Evolutionary conservation across 2,113 vertebrate species (phyloP).

Genomic region (Nesoenas mayeri): DNA sequence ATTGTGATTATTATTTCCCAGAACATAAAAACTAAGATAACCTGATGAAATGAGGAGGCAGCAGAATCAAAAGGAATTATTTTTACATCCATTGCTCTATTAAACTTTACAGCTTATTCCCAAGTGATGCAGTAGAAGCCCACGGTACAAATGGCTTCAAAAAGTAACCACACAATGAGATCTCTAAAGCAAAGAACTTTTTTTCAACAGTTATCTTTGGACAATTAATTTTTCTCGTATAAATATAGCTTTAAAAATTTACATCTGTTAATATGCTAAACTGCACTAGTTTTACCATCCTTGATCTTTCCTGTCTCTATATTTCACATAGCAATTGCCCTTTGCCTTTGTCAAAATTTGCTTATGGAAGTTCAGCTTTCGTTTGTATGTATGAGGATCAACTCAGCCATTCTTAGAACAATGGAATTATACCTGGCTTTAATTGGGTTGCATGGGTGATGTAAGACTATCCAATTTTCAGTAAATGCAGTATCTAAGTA

Average conservation of each 20-base stretch:
- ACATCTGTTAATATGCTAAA: not conserved
- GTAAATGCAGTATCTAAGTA: not conserved
- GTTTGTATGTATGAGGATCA: not conserved
- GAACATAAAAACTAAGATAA: not conserved
- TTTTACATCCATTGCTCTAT: not conserved
- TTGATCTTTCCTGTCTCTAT: not conserved
- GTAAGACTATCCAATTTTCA: not conserved
- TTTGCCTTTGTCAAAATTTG: not conserved
- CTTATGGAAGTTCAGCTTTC: not conserved
- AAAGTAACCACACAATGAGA: not conserved
- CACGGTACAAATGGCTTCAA: not conserved
- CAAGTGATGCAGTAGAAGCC: not conserved
- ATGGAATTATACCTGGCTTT: not conserved
- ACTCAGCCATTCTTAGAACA: not conserved
- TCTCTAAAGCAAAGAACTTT: not conserved
- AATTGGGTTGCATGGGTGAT: not conserved
- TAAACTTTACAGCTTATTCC: not conserved
- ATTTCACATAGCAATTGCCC: not conserved
- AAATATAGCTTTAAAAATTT: not conserved
- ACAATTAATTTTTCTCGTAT: not conserved
- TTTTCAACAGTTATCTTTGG: not conserved
- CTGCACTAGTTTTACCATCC: not conserved
- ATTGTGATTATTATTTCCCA: not conserved
- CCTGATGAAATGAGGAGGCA: not conserved
- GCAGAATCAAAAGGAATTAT: slow-evolving; percentile 3